phyloP scores from a whole-genome alignment of 2,797 vertebrate genomes.

The Phalanger gymnotis region DNA sequence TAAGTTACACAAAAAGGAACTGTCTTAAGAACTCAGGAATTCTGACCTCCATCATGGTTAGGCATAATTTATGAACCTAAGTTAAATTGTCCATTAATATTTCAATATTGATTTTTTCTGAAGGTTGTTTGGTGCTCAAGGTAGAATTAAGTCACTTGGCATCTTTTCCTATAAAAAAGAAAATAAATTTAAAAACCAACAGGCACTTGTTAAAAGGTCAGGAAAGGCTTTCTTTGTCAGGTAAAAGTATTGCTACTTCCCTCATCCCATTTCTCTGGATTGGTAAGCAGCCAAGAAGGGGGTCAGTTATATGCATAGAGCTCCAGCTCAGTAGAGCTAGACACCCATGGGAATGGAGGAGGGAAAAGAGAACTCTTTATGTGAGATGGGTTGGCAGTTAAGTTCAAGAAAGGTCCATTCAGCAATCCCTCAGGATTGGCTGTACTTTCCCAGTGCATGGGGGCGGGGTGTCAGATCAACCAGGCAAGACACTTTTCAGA shows the following conservation, averaged over 20 bases:
- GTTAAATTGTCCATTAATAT: not conserved
- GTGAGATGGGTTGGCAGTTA: not conserved
- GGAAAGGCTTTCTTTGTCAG: not conserved
- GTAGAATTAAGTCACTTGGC: not conserved
- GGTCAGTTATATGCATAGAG: not conserved
- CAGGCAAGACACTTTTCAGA: not conserved
- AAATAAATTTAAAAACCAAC: constrained; percentile 17
- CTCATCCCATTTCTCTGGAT: not conserved
- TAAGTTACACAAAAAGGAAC: not conserved
- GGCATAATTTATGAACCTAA: not conserved
- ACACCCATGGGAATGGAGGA: not conserved
- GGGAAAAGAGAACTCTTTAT: not conserved
- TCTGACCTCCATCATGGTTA: not conserved
- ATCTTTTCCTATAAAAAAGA: constrained; percentile 21
- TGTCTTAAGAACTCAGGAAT: not conserved
- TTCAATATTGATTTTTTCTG: constrained; percentile 12
- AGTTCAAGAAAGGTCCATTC: not conserved
- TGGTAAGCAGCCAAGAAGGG: not conserved
- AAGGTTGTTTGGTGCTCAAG: not conserved
- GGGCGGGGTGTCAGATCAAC: not conserved
- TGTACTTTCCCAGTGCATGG: not conserved
- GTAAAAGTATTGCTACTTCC: not conserved
- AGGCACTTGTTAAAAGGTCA: constrained; percentile 11
- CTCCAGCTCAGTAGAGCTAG: not conserved
- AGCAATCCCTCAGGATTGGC: not conserved